These are phyloP conservation scores for Homalodisca vitripennis DNA, from an alignment of 1,140 invertebrate species.

Conservation along the genomic window DNA sequence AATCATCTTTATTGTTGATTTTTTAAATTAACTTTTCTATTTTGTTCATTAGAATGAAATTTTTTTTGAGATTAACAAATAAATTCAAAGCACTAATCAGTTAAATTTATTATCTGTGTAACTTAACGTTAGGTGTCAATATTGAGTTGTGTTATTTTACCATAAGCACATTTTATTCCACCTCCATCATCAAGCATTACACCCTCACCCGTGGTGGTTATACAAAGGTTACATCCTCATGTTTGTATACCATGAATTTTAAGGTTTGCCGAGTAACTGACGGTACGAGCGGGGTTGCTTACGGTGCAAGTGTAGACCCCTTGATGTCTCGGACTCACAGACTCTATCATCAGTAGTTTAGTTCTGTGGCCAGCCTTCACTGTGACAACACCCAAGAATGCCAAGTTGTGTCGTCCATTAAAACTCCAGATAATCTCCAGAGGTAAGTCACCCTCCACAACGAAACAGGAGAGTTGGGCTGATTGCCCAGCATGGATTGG, in stretches of 20 bases:
- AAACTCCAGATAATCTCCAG: slow-evolving; percentile 42
- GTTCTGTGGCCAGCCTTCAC: slow-evolving; percentile 60
- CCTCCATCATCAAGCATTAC: no score
- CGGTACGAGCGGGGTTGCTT: slow-evolving; percentile 47
- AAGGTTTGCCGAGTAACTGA: slow-evolving; percentile 38
- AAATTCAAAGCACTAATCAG: no score
- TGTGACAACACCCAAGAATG: slow-evolving; percentile 40
- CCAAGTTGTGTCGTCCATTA: slow-evolving; percentile 34
- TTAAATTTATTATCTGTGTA: no score
- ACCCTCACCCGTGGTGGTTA: no score
- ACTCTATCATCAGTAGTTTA: slow-evolving; percentile 50
- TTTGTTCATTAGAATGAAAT: no score
- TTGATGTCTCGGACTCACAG: slow-evolving; percentile 51
- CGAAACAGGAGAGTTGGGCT: slow-evolving; percentile 41
- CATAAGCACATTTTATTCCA: no score
- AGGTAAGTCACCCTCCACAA: slow-evolving; percentile 47
- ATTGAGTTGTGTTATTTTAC: no score
- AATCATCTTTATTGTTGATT: no score
- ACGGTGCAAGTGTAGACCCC: slow-evolving; percentile 55
- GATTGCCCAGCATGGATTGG: slow-evolving; percentile 51
- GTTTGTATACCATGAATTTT: slow-evolving; percentile 40
- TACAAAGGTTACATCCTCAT: no score
- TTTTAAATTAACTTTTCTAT: no score
- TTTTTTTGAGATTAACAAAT: no score
- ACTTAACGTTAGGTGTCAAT: no score